Base-by-base conservation (phyloP, 2,888 invertebrate species). In the Nymphalis polychloros region DNA sequence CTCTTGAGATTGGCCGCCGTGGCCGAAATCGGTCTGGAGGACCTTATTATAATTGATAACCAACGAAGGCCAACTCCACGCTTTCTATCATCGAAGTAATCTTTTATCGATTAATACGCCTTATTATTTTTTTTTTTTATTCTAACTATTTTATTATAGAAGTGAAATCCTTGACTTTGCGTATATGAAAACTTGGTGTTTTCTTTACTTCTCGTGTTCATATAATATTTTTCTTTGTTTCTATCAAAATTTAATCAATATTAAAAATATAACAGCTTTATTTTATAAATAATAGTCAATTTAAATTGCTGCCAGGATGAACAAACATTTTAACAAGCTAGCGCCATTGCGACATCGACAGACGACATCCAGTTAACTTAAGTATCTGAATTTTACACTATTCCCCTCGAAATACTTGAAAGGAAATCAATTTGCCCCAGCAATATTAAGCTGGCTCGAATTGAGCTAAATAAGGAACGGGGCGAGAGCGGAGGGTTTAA, bases 351-450 rank as follows among this genome's bases (percentile, higher is more conserved):
- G 41, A n/a, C 41, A 31, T 65, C 63, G 47, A 65, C 50, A 63
- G 27, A 64, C 63, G 65, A 66, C 67, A 67, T 67, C 66, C 64
- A 69, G 65, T 70, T 71, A 70, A 62, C 63, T 64, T 57, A 66
- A 75, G 63, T 71, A 71, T 69, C 75, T 73, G 71, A 78, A 73
- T 76, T 75, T 74, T 70, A 69, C 75, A 75, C 73, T 80, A 76
- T 77, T 83, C 79, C 82, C 79, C 77, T 81, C 73, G 76, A 81
- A 83, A 82, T 82, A 83, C 81, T 82, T 83, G 81, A 83, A 81
- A 78, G 82, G 77, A 85, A 90, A 89, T 88, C 89, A 88, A 89
- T 88, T 90, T 86, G 79, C 78, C 48, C 19, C 55, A 79, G 81
- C 82, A 84, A 83, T 83, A 83, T 82, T 82, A 73, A 78, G 80